Conservation (phyloP, 2,113 vertebrate genomes). For the Calyptommatus sinebrachiatus region DNA sequence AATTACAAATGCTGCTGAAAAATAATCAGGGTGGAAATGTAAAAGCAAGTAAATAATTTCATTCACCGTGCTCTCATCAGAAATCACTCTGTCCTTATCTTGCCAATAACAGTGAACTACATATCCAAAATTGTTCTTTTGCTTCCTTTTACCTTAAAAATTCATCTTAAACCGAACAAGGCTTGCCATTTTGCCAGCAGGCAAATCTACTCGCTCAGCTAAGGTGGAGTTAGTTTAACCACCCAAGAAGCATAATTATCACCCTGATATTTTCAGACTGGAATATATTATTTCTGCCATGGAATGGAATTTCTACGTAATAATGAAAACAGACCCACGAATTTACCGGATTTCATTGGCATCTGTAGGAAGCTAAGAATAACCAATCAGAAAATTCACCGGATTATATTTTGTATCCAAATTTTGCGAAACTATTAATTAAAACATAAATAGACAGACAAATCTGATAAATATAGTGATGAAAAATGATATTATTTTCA, state of each 20-base stretch:
- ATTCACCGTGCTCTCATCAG: slow-evolving; percentile 6
- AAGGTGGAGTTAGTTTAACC: slow-evolving; percentile 56
- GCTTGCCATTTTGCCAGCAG: slow-evolving; percentile 32
- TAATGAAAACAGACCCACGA: slow-evolving; percentile 43
- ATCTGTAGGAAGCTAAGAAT: slow-evolving; percentile 37
- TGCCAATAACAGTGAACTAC: slow-evolving; percentile 15
- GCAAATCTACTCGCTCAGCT: slow-evolving; percentile 7
- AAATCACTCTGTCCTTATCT: slow-evolving; percentile 26
- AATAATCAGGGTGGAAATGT: neutral
- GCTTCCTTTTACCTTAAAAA: slow-evolving; percentile 16
- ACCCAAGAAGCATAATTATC: slow-evolving; percentile 60
- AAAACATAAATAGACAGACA: slow-evolving; percentile 32
- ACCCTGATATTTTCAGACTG: slow-evolving; percentile 55
- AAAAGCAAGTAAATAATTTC: neutral
- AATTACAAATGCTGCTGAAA: neutral
- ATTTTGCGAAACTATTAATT: slow-evolving; percentile 35
- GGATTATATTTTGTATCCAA: neutral
- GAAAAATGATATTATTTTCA: neutral
- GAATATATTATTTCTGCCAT: slow-evolving; percentile 47
- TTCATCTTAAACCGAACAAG: slow-evolving; percentile 33
- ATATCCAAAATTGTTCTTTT: neutral
- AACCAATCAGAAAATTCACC: slow-evolving; percentile 36
- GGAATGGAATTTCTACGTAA: slow-evolving; percentile 51
- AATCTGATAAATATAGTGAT: slow-evolving; percentile 15
- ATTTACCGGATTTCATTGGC: slow-evolving; percentile 50